phyloP scores from a whole-genome alignment of 2,113 vertebrate genomes.

The Heptranchias perlo region DNA sequence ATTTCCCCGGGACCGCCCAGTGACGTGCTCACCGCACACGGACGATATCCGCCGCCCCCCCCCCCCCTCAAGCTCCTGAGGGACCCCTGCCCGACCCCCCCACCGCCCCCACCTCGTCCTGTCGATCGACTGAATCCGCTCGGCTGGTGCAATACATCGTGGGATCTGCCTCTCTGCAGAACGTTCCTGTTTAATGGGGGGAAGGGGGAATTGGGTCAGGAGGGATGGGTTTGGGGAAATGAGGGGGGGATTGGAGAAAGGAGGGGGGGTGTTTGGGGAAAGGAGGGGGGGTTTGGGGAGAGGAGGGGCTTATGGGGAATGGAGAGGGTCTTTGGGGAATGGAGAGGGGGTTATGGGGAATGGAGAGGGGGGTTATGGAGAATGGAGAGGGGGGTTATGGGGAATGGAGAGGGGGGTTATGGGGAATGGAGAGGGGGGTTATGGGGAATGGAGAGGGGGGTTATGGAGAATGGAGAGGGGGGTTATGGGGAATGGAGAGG shows the following conservation, averaged over 20 bases:
- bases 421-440: slow-evolving; percentile 39
- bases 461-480: fast-evolving
- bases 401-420: neutral
- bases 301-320: neutral
- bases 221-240: neutral
- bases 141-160: too few species aligned
- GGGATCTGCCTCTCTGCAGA: neutral
- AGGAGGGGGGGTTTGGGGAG: neutral
- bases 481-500: neutral
- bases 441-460: neutral
- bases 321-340: slow-evolving; percentile 24
- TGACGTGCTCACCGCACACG: too few species aligned
- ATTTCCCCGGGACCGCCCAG: too few species aligned
- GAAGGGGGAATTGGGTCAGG: slow-evolving; percentile 41
- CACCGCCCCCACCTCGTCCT: too few species aligned
- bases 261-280: neutral
- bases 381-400: neutral
- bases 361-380: too few species aligned
- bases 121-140: neutral
- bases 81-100: too few species aligned
- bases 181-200: neutral
- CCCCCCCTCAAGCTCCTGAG: too few species aligned
- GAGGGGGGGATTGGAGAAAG: too few species aligned
- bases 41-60: too few species aligned
- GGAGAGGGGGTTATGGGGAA: neutral